phyloP scores from a whole-genome alignment of 2,888 invertebrate species.

The Temnothorax rugatulus region DNA sequence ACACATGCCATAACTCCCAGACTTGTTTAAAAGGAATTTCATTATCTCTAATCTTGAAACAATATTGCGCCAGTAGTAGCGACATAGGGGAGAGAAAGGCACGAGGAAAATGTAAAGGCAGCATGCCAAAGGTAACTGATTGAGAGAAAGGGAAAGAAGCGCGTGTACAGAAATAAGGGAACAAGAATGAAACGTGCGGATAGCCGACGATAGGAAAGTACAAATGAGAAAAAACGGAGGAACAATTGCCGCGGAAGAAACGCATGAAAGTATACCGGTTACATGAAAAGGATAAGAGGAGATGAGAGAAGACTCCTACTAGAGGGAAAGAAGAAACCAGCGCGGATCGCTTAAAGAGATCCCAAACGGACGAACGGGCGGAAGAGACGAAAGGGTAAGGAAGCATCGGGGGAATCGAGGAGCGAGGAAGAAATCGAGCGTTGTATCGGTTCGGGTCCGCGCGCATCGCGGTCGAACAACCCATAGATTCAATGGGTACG shows the following conservation, averaged over 20 bases:
- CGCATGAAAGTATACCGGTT: conserved; percentile 1
- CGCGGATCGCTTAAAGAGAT: conserved; percentile 17
- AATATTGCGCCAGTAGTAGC: conserved; percentile 69
- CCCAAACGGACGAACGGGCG: conserved; percentile 7
- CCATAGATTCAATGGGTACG: conserved; percentile 75
- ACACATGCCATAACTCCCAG: conserved; percentile 74
- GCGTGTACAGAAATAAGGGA: conserved; percentile 1
- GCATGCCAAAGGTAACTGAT: not conserved
- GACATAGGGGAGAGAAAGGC: conserved; percentile 39
- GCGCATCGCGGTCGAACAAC: conserved; percentile 67
- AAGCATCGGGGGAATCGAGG: conserved; percentile 8
- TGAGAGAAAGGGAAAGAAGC: not conserved
- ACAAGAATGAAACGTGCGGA: not conserved
- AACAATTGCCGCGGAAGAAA: conserved; percentile 3
- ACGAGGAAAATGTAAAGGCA: not conserved
- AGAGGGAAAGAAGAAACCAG: conserved; percentile 5
- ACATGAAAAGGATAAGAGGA: not conserved
- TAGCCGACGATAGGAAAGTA: conserved; percentile 9
- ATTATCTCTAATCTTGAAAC: conserved; percentile 78
- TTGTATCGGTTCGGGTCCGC: conserved; percentile 68
- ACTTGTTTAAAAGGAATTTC: conserved; percentile 73
- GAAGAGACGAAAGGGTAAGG: conserved; percentile 21
- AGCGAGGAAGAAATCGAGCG: conserved; percentile 62
- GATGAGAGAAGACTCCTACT: not conserved
- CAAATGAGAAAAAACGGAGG: not conserved